These are phyloP conservation scores for Brenthis daphne DNA, from an alignment of 2,888 invertebrate species.

Conservation along the genomic window DNA sequence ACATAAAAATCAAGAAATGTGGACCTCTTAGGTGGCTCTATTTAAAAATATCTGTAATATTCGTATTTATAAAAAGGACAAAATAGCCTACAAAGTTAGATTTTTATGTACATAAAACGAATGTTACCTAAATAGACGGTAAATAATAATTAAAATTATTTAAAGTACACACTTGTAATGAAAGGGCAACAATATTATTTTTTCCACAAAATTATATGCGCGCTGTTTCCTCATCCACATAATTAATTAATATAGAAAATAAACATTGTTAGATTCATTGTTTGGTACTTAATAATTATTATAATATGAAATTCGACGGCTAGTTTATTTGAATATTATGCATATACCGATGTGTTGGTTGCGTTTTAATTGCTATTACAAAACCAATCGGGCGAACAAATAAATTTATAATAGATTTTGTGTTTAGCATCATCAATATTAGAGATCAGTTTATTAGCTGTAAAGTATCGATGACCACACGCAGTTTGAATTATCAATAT, in stretches of 20 bases:
- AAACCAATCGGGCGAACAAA: slow-evolving; percentile 51
- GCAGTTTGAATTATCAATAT: slow-evolving; percentile 21
- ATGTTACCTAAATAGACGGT: too few species aligned
- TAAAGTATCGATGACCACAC: slow-evolving; percentile 35
- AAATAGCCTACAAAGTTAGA: too few species aligned
- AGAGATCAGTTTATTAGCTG: slow-evolving; percentile 37
- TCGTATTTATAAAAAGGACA: too few species aligned
- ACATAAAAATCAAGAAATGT: too few species aligned
- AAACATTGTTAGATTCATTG: not conserved
- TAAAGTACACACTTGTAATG: too few species aligned
- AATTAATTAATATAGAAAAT: not conserved
- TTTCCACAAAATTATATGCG: not conserved
- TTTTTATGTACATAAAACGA: too few species aligned
- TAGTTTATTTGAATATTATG: slow-evolving; percentile 57
- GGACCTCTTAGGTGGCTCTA: too few species aligned
- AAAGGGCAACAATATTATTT: too few species aligned
- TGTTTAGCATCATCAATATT: slow-evolving; percentile 39
- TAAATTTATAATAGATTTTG: slow-evolving; percentile 49
- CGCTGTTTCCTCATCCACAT: not conserved
- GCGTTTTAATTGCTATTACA: slow-evolving; percentile 61
- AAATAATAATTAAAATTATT: too few species aligned
- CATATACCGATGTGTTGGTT: slow-evolving; percentile 63
- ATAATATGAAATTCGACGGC: slow-evolving; percentile 1
- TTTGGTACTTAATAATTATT: slow-evolving; percentile 11
- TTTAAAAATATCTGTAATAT: too few species aligned